Evolutionary conservation across 2,888 invertebrate species (phyloP).

Genomic region (Stenchaetothrips biformis): DNA sequence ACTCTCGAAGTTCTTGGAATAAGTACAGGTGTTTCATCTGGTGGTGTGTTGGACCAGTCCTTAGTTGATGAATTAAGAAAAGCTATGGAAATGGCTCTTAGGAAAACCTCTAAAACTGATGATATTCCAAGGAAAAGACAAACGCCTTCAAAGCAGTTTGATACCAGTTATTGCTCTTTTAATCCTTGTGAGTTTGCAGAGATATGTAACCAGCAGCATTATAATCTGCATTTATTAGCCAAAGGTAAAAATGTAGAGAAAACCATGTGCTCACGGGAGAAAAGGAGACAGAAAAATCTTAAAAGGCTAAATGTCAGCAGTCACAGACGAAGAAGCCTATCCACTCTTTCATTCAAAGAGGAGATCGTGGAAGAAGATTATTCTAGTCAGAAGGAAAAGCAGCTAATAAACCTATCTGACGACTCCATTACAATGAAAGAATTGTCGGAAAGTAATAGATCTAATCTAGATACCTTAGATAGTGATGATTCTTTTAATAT

Average conservation of each 20-base stretch:
- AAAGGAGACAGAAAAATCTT: not conserved
- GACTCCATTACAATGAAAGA: no score
- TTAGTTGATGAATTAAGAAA: not conserved
- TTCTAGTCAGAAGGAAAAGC: not conserved
- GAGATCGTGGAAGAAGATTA: not conserved
- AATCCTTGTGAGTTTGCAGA: not conserved
- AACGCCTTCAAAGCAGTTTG: not conserved
- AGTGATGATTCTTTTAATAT: no score
- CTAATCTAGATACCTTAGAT: no score
- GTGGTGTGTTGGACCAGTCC: not conserved
- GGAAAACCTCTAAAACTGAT: not conserved
- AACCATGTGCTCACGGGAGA: not conserved
- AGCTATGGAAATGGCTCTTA: not conserved
- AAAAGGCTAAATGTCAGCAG: not conserved
- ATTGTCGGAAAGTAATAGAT: no score
- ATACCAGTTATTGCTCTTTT: not conserved
- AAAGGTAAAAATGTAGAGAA: not conserved
- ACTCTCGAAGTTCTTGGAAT: not conserved
- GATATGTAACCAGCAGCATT: slow-evolving; percentile 5
- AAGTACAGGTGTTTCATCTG: not conserved
- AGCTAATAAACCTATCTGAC: not conserved
- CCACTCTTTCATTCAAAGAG: not conserved
- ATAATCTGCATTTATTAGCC: not conserved
- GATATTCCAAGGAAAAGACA: no score
- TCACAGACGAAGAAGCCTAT: not conserved